phyloP scores from a whole-genome alignment of 2,797 vertebrate species.

The Hoplostethus mediterraneus region DNA sequence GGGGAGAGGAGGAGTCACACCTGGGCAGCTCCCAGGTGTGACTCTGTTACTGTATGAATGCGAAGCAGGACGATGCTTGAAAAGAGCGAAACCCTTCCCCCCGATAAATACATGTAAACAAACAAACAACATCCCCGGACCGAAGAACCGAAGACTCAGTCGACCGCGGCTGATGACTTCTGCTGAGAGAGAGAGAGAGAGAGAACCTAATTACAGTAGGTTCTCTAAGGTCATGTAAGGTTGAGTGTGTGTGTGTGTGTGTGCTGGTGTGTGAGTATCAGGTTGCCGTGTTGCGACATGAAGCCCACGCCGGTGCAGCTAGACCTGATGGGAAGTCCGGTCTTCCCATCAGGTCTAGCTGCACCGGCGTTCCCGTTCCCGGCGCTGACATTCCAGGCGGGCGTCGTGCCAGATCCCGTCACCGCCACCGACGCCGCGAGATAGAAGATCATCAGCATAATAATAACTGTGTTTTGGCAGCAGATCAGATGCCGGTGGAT shows the following conservation, averaged over 20 bases:
- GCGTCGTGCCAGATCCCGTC: neutral
- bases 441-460: neutral
- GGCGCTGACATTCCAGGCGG: neutral
- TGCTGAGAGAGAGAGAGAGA: neutral
- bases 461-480: constrained; percentile 6
- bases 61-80: neutral
- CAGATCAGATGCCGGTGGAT: neutral
- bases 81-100: too few relatives aligned
- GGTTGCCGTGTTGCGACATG: neutral
- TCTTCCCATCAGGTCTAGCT: neutral
- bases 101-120: too few relatives aligned
- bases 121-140: too few relatives aligned
- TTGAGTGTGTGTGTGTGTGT: neutral
- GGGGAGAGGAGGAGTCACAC: neutral
- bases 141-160: neutral
- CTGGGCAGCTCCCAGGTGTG: neutral
- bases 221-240: constrained; percentile 11
- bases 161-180: constrained; percentile 23
- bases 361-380: neutral
- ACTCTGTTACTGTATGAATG: neutral
- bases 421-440: neutral
- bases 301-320: too few relatives aligned
- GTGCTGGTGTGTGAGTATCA: neutral
- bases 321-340: too few relatives aligned
- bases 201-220: neutral